Evolutionary conservation across 2,113 vertebrate species (phyloP).

Genomic region (Gobius niger): DNA sequence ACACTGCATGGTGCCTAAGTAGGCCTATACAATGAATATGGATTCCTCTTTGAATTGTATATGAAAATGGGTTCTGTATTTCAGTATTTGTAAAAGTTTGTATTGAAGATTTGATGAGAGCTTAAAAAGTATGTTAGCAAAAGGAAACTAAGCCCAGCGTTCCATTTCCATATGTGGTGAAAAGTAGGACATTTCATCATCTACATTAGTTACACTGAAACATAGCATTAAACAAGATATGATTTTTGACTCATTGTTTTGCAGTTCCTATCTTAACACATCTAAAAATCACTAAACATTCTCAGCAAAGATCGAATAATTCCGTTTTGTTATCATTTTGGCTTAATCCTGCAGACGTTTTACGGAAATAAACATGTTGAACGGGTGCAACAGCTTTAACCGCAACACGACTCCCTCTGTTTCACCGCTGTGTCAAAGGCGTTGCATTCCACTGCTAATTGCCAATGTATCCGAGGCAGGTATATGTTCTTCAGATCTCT

Average conservation of each 20-base stretch:
- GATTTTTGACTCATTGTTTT: no score
- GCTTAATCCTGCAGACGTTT: no score
- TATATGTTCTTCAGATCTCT: conserved; percentile 56
- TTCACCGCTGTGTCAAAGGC: no score
- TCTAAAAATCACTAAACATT: no score
- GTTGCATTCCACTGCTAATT: conserved; percentile 7
- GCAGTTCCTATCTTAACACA: no score
- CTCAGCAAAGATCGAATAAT: no score
- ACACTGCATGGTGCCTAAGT: not conserved
- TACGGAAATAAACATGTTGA: no score
- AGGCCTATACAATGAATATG: not conserved
- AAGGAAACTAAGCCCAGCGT: not conserved
- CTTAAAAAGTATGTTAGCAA: not conserved
- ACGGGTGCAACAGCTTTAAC: no score
- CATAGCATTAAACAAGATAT: no score
- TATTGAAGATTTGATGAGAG: not conserved
- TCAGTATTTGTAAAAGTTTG: not conserved
- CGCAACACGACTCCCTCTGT: no score
- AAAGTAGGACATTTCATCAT: not conserved
- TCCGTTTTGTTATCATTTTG: no score
- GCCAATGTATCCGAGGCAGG: conserved; percentile 37
- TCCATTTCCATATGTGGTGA: not conserved
- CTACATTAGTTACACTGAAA: no score
- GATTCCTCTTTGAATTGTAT: not conserved
- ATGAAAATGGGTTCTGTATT: not conserved